Evolutionary conservation across 1,140 invertebrate genomes (phyloP), one percentile per base, ranked within the genome.

Genomic region (Drosophila elegans): DNA sequence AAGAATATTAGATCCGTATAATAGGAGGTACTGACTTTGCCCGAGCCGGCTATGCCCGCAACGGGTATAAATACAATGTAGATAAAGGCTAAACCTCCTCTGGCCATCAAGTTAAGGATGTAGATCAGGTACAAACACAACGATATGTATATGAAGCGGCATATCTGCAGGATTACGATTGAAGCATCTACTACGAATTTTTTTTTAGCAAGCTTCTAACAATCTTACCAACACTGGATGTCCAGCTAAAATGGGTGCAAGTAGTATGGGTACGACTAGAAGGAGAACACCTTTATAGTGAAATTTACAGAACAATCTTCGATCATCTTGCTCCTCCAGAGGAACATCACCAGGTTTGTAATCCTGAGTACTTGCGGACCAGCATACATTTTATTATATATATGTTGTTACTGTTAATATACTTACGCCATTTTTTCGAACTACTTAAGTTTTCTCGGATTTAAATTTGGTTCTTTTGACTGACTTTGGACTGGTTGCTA

Each of bases 211-310:
- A 3, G 2, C 0, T 3, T 3, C 0, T 0, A 0, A 1, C 0
- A 39, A 0, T 10, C 74, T 52, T 57, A 85, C 82, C 42, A 66
- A 1, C 0, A 67, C 5, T 2, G 72, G 48, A 3, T 32, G 1
- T 5, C 48, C 60, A 0, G 73, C 5, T 11, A 89, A 60, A 34
- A 88, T 61, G 0, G 80, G 84, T 3, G 6, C 36, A 12, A 76
- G 61, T 3, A 66, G 0, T 2, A 89, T 3, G 0, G 83, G 83
- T 46, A 88, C 64, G 0, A 78, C 0, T 1, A 88, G 0, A 0
- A 89, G 27, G 2, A 88, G 57, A 1, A 60, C 16, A 2, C 83
- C 83, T 41, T 89, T 88, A 10, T 83, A 83, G 48, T 88, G 83
- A 16, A 49, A 89, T 41, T 67, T 71, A 2, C 41, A 89, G 27